Evolutionary conservation across 2,888 invertebrate genomes (phyloP), one percentile per base, ranked within the genome.

Genomic region (Caenorhabditis sp.): DNA sequence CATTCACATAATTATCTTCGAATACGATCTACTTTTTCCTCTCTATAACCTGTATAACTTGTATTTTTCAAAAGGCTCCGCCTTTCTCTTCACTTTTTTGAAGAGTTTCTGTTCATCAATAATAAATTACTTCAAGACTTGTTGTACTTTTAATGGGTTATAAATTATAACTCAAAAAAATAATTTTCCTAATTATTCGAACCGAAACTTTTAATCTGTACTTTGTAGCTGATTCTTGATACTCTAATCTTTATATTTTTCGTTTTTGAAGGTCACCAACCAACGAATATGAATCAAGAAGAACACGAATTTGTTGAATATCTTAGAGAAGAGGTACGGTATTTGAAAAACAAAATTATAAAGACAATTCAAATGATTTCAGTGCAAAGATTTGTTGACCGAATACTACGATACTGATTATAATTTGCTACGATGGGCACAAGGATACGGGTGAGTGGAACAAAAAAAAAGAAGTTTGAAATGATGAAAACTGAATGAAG

Each of bases 371-470:
- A 10, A 31, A 6, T 6, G 10, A 17, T 43, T 43, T 17, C 43
- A 43, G 43, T 43, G 43, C 43, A 43, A 43, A 60, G 79, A 82
- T 43, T 66, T 82, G n/a, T 70, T 83, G 14, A 77, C 81, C 21
- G 66, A 69, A 0, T 67, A 79, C 31, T 83, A 79, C 66, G 81
- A 81, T 55, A 79, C 79, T 10, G 81, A 83, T 53, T 82, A 76
- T 69, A 83, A 83, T 58, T 73, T 83, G 23, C 77, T 82, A 10
- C 68, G 83, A 69, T 83, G 83, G 83, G 80, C 78, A 19, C 81
- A 81, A 61, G 82, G 72, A 53, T 69, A 73, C 54, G 67, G 43
- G 53, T 49, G 8, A 53, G 49, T 49, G 4, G 19, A 14, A 8
- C 26, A 14, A 5, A 58, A 14, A 50, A 4, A 8, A 4, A 8